These are phyloP conservation scores for Cladopsammia gracilis DNA, from an alignment of 64 coral and sea anemone genomes.

Conservation along the genomic window DNA sequence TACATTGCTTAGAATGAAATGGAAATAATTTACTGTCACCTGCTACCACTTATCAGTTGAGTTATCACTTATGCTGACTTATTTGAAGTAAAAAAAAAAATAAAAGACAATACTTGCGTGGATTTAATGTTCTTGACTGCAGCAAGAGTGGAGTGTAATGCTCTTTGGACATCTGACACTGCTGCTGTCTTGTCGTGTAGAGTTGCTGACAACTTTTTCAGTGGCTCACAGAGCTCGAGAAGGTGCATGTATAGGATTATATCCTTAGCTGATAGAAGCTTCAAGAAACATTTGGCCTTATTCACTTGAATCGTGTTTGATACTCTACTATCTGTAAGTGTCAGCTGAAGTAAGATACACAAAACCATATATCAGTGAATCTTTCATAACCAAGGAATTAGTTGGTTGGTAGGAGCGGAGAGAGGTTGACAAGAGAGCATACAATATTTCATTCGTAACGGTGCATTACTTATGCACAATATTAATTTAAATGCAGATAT, in stretches of 20 bases:
- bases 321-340: slow-evolving; percentile 27
- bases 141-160: slow-evolving; percentile 46
- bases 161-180: slow-evolving; percentile 45
- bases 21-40: slow-evolving; percentile 36
- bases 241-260: slow-evolving; percentile 42
- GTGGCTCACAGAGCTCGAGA: slow-evolving; percentile 42
- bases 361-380: slow-evolving; percentile 26
- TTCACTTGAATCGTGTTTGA: slow-evolving; percentile 48
- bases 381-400: slow-evolving; percentile 5
- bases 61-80: too few relatives aligned
- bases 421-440: too few relatives aligned
- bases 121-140: slow-evolving; percentile 53
- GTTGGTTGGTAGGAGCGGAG: too few relatives aligned
- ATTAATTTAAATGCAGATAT: too few relatives aligned
- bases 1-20: slow-evolving; percentile 31
- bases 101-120: slow-evolving; percentile 34
- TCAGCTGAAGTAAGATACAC: slow-evolving; percentile 23
- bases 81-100: slow-evolving; percentile 40
- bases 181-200: slow-evolving; percentile 40
- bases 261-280: slow-evolving; percentile 47
- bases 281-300: slow-evolving; percentile 44
- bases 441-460: too few relatives aligned
- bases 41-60: too few relatives aligned
- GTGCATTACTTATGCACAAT: too few relatives aligned
- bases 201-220: slow-evolving; percentile 48